Conservation (phyloP, 2,797 vertebrate species). For the Nannoperca australis region DNA sequence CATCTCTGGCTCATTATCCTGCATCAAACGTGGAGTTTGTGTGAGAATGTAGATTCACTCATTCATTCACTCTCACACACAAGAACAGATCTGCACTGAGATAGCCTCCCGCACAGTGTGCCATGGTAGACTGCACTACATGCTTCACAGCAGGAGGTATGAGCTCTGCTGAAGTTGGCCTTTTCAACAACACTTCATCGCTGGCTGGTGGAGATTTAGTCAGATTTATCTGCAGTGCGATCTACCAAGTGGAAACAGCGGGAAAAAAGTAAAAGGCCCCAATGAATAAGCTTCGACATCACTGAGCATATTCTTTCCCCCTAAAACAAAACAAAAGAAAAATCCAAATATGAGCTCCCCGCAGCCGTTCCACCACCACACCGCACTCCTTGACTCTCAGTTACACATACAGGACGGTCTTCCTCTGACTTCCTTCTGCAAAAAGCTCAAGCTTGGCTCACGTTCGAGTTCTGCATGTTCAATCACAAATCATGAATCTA, state of each 20-base stretch:
- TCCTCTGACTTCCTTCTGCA: not conserved
- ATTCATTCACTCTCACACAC: conserved; percentile 34
- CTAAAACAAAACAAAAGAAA: conserved; percentile 1
- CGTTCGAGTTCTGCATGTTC: not conserved
- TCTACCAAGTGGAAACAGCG: conserved; percentile 37
- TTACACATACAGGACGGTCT: too few species aligned
- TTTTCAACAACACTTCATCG: conserved; percentile 71
- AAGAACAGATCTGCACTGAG: conserved; percentile 59
- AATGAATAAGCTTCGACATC: conserved; percentile 11
- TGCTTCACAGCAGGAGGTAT: conserved; percentile 68
- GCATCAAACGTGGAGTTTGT: conserved; percentile 32
- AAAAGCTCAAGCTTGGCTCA: not conserved
- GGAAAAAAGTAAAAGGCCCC: conserved; percentile 13
- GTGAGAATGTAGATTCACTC: conserved; percentile 50
- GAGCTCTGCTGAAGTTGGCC: conserved; percentile 46
- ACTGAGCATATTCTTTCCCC: not conserved
- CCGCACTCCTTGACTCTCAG: not conserved
- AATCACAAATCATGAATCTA: not conserved
- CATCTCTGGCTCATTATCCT: conserved; percentile 27
- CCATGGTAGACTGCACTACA: conserved; percentile 67
- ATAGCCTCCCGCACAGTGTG: conserved; percentile 69
- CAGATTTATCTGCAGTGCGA: conserved; percentile 57
- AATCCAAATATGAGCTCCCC: conserved; percentile 28
- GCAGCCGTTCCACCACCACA: not conserved
- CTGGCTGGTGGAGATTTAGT: conserved; percentile 51